Base-by-base conservation (phyloP, 1,140 invertebrate genomes). In the Drosophila biarmipes region DNA sequence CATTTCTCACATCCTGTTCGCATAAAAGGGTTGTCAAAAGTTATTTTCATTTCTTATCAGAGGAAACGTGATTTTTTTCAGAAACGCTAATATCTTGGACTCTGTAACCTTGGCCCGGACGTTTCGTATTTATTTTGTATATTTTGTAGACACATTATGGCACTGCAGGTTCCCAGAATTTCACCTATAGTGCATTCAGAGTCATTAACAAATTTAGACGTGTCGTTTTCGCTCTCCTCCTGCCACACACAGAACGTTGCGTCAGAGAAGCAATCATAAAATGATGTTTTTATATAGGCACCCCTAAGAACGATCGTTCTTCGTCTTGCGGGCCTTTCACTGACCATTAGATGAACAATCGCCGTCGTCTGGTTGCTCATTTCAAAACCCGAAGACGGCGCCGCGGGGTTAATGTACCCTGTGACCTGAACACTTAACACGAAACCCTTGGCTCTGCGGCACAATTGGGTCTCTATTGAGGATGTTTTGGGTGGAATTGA, bases 401-500 rank as follows among this genome's bases (percentile, higher is more conserved):
- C 57, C 76, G 38, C 59, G 77, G 73, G 80, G 86, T 90, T 86
- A 86, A 75, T 90, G 81, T 79, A 90, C 81, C 35, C 48, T 21
- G 37, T 38, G 34, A 71, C 52, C 55, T 11, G 38, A 55, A 27
- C 42, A 40, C 40, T 46, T 7, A 51, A 51, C 48, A 19, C n/a
- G 7, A 54, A 68, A 59, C 73, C 58, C 52, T 66, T 56, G 38
- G 27, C 55, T 53, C 45, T 48, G 15, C 21, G 29, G 19, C 35
- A 40, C 35, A 40, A 31, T 69, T 52, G 34, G 37, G 35, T 6
- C 38, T 45, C 15, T 31, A 42, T 45, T 59, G 42, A 19, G 15
- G 10, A 21, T 6, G 46, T 52, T 35, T 42, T 27, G 11, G 38
- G 0, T 17, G 43, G 19, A 7, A 7, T 42, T 34, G 45, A 59